Base-by-base conservation (phyloP, 2,113 vertebrate genomes). In the Eulacestoma nigropectus region DNA sequence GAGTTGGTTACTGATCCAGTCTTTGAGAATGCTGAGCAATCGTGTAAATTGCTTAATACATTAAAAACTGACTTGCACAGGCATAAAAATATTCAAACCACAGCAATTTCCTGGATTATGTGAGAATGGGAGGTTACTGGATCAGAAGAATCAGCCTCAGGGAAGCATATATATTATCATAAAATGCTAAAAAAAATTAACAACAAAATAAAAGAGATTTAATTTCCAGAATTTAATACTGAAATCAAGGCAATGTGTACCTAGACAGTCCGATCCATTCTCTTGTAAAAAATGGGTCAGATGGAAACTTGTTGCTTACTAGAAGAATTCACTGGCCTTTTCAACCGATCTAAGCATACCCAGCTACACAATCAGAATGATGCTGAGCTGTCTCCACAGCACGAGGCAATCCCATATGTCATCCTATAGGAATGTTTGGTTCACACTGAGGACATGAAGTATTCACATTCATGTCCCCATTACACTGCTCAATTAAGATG, bases 141-240 rank as follows among this genome's bases (percentile, higher is more conserved):
- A 92, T 74, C 94, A 90, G 62, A 79, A 93, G 46, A 83, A 91
- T 55, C 92, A 81, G 72, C 76, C 89, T 95, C 92, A 92, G 80
- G 74, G 80, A 83, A 96, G 37, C 90, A 96, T 84, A 96, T 65
- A 80, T 15, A 33, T 55, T 65, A 50, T 13, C 63, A 46, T 6
- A 87, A 78, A 90, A 78, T 0, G 1, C 23, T 5, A 9, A 42
- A 14, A 35, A 80, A 81, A 90, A 46, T 7, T 2, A 83, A 67
- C 5, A 86, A 53, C 29, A 32, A 87, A 90, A 72, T 23, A 32
- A 59, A 49, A 79, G 39, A 70, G 10, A 74, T 53, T 60, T 70
- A 33, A 82, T 62, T 91, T 92, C 57, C 57, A 85, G 21, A 62
- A 95, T 32, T 37, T 42, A 87, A 70, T 59, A 50, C 13, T 73